Base-by-base conservation (phyloP, 2,113 vertebrate species). In the Rafetus swinhoei region DNA sequence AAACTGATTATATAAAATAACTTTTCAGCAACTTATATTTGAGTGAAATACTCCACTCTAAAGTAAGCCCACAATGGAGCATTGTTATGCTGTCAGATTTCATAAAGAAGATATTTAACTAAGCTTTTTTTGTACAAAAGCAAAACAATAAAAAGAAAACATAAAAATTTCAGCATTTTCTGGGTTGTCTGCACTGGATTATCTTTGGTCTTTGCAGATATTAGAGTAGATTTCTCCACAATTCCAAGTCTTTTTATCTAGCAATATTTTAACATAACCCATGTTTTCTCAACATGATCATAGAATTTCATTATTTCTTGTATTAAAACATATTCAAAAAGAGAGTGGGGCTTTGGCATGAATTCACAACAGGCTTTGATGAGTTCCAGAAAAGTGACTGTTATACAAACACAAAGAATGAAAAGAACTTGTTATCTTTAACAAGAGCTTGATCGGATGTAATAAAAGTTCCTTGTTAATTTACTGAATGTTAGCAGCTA, bases 351-450 rank as follows among this genome's bases (percentile, higher is more conserved):
- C 83, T 95, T 96, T 95, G 24, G 10, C 80, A 72, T 82, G 77
- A 84, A 90, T 91, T 96, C 79, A 5, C 82, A 91, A 90, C 80
- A 24, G 65, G 62, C 83, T 95, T 97, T 97, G 92, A 94, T 96
- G 92, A 95, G 84, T 96, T 97, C 85, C 96, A 97, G 93, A 93
- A 92, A 97, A 97, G 57, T 54, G 81, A 91, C 91, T 97, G 69
- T 94, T 97, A 11, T 1, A 95, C 89, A 96, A 96, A 92, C 93
- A 96, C 50, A 94, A 94, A 85, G 85, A 96, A 93, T 94, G 91
- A 92, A 91, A 96, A 95, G 57, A 95, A 96, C 92, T 95, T 92
- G 50, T 97, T 97, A 96, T 97, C 94, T 97, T 97, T 97, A 94
- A 96, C 95, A 97, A 97, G 92, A 97, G 76, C 82, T 89, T 96